These are phyloP conservation scores for Eospalax fontanierii DNA, from an alignment of 2,797 vertebrate genomes.

Conservation along the genomic window DNA sequence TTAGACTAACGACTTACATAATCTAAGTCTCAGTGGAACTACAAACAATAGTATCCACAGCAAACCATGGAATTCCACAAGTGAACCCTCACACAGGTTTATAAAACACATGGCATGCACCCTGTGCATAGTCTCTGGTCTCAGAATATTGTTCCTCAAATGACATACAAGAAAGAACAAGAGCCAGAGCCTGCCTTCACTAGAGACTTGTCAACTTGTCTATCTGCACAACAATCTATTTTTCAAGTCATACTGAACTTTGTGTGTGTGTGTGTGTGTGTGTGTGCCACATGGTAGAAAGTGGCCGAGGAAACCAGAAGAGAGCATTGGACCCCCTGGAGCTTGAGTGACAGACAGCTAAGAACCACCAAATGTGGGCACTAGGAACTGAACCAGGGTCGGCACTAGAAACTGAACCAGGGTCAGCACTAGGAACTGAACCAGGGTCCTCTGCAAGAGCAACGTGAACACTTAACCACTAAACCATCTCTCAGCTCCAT, in stretches of 20 bases:
- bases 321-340: no score
- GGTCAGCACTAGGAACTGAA: not conserved
- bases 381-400: not conserved
- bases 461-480: not conserved
- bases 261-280: not conserved
- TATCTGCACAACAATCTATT: not conserved
- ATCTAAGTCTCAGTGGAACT: not conserved
- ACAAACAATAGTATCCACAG: not conserved
- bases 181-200: not conserved
- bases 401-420: not conserved
- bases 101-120: not conserved
- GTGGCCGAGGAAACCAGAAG: no score
- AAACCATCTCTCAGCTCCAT: not conserved
- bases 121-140: not conserved
- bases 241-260: not conserved
- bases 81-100: not conserved
- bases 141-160: constrained; percentile 6
- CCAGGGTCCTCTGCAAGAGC: not conserved
- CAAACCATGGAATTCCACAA: not conserved
- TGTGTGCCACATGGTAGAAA: not conserved
- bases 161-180: not conserved
- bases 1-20: not conserved
- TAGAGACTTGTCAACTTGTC: not conserved
- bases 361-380: not conserved
- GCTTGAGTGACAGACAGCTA: not conserved